These are phyloP conservation scores for Trachelipus rathkii DNA, from an alignment of 1,140 invertebrate genomes.

Conservation along the genomic window DNA sequence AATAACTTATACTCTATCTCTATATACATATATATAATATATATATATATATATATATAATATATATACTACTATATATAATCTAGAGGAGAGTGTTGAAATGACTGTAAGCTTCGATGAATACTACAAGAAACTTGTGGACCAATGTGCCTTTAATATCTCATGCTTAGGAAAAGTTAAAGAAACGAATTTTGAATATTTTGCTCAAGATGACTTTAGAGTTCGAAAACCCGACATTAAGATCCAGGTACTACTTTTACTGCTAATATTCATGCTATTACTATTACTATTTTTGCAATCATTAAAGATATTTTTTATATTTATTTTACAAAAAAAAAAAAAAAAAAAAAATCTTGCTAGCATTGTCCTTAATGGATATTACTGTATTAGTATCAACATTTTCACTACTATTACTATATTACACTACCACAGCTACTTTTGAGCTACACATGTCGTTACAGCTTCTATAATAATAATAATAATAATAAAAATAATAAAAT, in stretches of 20 bases:
- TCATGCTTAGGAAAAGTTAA: constrained; percentile 72
- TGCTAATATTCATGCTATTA: too few species aligned
- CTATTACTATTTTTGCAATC: too few species aligned
- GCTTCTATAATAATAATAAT: not conserved
- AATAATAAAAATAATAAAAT: not conserved
- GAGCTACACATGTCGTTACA: too few species aligned
- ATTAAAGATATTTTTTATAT: too few species aligned
- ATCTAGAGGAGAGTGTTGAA: constrained; percentile 60
- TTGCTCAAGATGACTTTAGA: constrained; percentile 82
- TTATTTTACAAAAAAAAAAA: too few species aligned
- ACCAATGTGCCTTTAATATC: constrained; percentile 79
- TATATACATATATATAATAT: not conserved
- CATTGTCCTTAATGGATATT: too few species aligned
- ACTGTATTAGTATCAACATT: too few species aligned
- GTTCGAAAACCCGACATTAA: constrained; percentile 83
- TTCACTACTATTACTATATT: too few species aligned
- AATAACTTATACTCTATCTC: too few species aligned
- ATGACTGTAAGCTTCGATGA: constrained; percentile 73
- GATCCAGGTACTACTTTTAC: constrained; percentile 58
- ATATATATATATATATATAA: constrained; percentile 13
- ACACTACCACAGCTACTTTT: too few species aligned
- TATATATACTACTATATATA: not conserved
- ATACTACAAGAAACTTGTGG: constrained; percentile 69
- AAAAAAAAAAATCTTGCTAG: too few species aligned
- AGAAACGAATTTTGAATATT: constrained; percentile 80